phyloP scores from a whole-genome alignment of 2,888 invertebrate genomes.

The Coelopa pilipes region DNA sequence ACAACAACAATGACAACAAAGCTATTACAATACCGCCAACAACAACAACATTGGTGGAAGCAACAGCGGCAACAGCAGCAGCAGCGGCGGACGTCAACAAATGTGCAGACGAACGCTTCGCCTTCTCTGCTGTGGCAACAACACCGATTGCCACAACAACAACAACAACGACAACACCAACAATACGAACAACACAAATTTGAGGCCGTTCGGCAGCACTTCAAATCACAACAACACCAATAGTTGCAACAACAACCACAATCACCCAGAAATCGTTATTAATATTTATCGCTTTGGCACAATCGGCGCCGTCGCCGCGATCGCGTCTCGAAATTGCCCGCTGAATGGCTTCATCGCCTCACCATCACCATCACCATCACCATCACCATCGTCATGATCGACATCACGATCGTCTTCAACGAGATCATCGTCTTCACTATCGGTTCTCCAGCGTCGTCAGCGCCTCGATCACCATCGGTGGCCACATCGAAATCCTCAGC shows the following conservation, averaged over 20 bases:
- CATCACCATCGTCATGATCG: neutral
- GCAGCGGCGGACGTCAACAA: neutral
- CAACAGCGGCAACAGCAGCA: neutral
- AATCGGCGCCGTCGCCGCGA: neutral
- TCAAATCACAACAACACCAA: neutral
- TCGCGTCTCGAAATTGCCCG: neutral
- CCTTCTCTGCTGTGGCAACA: too few species aligned
- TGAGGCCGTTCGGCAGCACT: too few species aligned
- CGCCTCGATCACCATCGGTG: neutral
- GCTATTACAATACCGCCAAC: too few species aligned
- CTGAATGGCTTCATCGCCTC: neutral
- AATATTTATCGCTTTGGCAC: neutral
- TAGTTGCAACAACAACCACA: too few species aligned
- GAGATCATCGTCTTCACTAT: constrained; percentile 3
- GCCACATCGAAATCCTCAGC: neutral
- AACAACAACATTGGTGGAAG: neutral
- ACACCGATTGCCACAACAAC: too few species aligned
- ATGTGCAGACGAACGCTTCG: too few species aligned
- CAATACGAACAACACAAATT: too few species aligned
- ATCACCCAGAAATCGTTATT: too few species aligned
- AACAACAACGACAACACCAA: too few species aligned
- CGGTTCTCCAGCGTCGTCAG: neutral
- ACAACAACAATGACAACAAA: neutral
- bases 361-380: neutral
- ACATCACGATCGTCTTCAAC: neutral